Evolutionary conservation across 2,888 invertebrate genomes (phyloP).

Genomic region (Acleris literana): DNA sequence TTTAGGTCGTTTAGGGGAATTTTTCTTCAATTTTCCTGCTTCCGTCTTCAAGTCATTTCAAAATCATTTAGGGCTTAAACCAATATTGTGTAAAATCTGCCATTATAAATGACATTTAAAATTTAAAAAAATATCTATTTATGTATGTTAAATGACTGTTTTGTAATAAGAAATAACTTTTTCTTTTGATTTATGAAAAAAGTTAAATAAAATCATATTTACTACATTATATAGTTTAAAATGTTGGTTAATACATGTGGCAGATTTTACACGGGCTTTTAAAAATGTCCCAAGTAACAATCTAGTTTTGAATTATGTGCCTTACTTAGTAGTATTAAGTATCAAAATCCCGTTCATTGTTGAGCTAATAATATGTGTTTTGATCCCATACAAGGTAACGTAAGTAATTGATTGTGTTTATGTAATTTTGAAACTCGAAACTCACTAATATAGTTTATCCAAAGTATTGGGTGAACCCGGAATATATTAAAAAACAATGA

Average conservation of each 20-base stretch:
- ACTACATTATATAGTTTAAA: too few relatives aligned
- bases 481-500: not conserved
- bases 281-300: constrained; percentile 38
- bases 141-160: too few relatives aligned
- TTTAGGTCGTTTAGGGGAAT: too few relatives aligned
- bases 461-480: not conserved
- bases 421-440: constrained; percentile 27
- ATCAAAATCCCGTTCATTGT: constrained; percentile 30
- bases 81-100: constrained; percentile 24
- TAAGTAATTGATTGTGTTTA: constrained; percentile 29
- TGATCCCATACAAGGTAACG: constrained; percentile 30
- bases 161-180: too few relatives aligned
- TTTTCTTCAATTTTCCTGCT: constrained; percentile 9
- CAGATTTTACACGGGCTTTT: constrained; percentile 21
- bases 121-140: too few relatives aligned
- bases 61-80: constrained; percentile 23
- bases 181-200: too few relatives aligned
- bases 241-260: not conserved
- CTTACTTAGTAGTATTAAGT: constrained; percentile 33
- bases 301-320: constrained; percentile 15
- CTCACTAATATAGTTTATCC: not conserved
- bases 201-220: too few relatives aligned
- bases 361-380: constrained; percentile 39
- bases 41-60: constrained; percentile 25
- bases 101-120: not conserved